Evolutionary conservation across 2,888 invertebrate genomes (phyloP), one percentile per base, ranked within the genome.

Genomic region (Taenaris catops): DNA sequence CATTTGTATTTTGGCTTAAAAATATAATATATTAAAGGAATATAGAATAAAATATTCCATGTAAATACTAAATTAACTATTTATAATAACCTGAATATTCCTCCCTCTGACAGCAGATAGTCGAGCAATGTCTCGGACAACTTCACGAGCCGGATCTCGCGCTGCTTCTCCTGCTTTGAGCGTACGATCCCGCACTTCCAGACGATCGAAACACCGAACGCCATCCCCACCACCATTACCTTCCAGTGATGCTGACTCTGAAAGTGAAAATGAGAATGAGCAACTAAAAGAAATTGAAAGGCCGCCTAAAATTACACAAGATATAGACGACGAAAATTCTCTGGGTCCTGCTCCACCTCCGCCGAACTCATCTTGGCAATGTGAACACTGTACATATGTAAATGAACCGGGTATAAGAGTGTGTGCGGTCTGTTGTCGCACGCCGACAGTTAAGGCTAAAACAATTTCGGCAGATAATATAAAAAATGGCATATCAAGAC

Each of bases 311-410:
- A 25, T 35, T 10, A 28, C 31, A 6, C 33, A 31, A 31, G 49
- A 50, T 6, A 40, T 40, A 32, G 60, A 66, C 5, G 25, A 45
- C n/a, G 72, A 74, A 21, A 72, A 72, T 28, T 64, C 58, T 17
- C 53, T 70, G 16, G 83, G 80, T 1, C 75, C 72, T 1, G 80
- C 87, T 6, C 88, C 89, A 0, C 80, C 86, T 1, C 83, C 89
- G 6, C 90, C 91, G 0, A 76, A 69, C 19, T 78, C 89, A 6
- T 81, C 89, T 34, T 97, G 96, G 96, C 91, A 94, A 46, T 97
- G 96, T 67, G 94, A 95, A 58, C 95, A 96, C 59, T 97, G 96
- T 63, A 97, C 96, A 0, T 96, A 92, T 63, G 93, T 96, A 1
- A 97, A 97, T 63, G 92, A 93, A 41, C 81, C 93, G 0, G 93